Base-by-base conservation (phyloP, 2,797 vertebrate genomes). In the Tauraco hartlaubi region DNA sequence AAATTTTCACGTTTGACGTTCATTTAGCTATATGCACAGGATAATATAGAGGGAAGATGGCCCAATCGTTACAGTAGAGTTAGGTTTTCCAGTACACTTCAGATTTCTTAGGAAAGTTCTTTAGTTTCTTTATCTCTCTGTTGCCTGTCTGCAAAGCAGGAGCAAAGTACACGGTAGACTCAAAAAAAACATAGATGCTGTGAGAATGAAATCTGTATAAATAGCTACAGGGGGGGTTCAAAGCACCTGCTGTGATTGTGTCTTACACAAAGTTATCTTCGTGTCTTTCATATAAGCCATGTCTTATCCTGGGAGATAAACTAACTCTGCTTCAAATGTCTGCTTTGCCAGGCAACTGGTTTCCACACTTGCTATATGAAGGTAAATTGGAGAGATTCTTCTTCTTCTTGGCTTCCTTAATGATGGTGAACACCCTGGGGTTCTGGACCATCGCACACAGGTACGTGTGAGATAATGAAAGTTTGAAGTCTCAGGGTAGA, bases 301-400 rank as follows among this genome's bases (percentile, higher is more conserved):
- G 0, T 59, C 52, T 82, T 8, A 2, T 33, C 51, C 62, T 86
- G 85, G 33, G 63, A 91, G 59, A 33, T 46, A 86, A 90, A 88
- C 48, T 94, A 84, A 94, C 56, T 43, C 46, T 90, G 46, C 76
- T 88, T 68, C 69, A 49, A 81, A 92, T 90, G 8, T 92, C 80
- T 94, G 48, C 52, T 95, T 76, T 66, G 16, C 44, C 96, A 99
- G 99, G 99, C 72, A 98, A 94, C 93, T 99, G 99, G 97, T 99
- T 99, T 95, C 99, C 99, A 94, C 98, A 98, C 91, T 94, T 96
- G 89, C 98, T 99, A 84, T 98, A 98, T 80, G 98, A 98, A 73
- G 99, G 99, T 46, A 99, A 99, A 97, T 98, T 99, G 97, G 99
- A 99, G 94, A 98, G 97, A 54, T 99, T 99, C 97, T 99, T 99